phyloP scores from a whole-genome alignment of 2,113 vertebrate genomes.

The Leucoraja erinaceus region DNA sequence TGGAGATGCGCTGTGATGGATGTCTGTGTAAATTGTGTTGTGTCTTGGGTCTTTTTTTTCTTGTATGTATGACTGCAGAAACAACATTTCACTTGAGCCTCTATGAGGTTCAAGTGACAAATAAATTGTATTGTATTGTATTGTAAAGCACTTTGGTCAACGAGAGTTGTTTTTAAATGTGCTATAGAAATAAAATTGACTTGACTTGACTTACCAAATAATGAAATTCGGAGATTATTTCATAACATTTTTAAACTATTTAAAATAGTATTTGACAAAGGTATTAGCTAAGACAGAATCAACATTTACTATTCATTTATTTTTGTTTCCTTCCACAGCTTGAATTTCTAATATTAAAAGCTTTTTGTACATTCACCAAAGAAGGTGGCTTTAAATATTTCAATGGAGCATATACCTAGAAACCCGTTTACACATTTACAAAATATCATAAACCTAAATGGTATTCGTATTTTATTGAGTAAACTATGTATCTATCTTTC shows the following conservation, averaged over 20 bases:
- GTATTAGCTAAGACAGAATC: not conserved
- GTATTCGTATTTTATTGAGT: not conserved
- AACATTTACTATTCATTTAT: not conserved
- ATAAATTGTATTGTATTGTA: too few species aligned
- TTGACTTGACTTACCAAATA: not conserved
- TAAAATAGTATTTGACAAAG: not conserved
- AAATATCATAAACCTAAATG: not conserved
- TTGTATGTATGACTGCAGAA: too few species aligned
- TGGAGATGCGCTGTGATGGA: too few species aligned
- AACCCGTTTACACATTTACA: not conserved
- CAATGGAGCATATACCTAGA: not conserved
- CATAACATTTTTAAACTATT: not conserved
- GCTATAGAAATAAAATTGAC: too few species aligned
- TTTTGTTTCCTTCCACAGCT: not conserved
- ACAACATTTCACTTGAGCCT: too few species aligned
- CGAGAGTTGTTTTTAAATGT: too few species aligned
- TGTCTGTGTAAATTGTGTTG: too few species aligned
- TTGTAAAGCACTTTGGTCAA: too few species aligned
- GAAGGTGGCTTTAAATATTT: not conserved
- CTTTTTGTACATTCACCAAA: not conserved
- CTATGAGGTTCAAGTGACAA: too few species aligned
- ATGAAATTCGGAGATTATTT: not conserved
- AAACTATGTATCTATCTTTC: not conserved
- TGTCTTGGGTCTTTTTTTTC: too few species aligned
- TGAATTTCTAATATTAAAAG: not conserved